These are phyloP conservation scores for Nomada fucata DNA, from an alignment of 2,888 invertebrate species.

Conservation along the genomic window DNA sequence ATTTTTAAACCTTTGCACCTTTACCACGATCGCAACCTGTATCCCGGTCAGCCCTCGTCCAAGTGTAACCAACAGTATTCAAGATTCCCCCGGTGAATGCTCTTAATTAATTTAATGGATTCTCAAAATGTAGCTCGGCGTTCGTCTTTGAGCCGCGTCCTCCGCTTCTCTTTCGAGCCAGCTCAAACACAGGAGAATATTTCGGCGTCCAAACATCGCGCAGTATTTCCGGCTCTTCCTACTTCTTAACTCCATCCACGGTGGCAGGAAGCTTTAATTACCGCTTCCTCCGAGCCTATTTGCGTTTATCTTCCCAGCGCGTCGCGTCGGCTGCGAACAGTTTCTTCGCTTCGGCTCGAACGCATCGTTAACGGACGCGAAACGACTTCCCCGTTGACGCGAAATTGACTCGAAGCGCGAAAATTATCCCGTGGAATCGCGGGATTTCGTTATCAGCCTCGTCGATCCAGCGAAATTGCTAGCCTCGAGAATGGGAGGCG, in stretches of 20 bases:
- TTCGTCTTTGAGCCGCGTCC: conserved; percentile 3
- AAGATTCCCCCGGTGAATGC: neutral
- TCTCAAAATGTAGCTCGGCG: neutral
- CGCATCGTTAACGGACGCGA: neutral
- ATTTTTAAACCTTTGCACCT: too few relatives aligned
- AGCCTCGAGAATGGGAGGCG: conserved; percentile 31
- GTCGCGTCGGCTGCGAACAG: neutral
- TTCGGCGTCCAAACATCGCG: conserved; percentile 9
- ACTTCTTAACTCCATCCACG: neutral
- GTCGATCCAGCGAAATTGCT: conserved; percentile 75
- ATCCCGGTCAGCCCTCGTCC: neutral
- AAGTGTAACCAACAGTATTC: neutral
- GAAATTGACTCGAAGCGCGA: conserved; percentile 70
- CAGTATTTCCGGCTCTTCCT: neutral
- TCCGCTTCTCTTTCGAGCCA: neutral
- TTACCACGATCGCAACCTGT: too few relatives aligned
- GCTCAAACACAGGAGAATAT: conserved; percentile 5
- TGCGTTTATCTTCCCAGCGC: neutral
- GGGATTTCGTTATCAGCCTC: conserved; percentile 73
- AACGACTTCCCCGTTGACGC: neutral
- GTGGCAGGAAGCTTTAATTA: neutral
- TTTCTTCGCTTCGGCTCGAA: conserved; percentile 6
- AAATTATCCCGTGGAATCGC: conserved; percentile 69
- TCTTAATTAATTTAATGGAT: conserved; percentile 48
- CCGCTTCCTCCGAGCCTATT: neutral